Evolutionary conservation across 2,888 invertebrate species (phyloP), one percentile per base, ranked within the genome.

Genomic region (Himalopsyche anomala): DNA sequence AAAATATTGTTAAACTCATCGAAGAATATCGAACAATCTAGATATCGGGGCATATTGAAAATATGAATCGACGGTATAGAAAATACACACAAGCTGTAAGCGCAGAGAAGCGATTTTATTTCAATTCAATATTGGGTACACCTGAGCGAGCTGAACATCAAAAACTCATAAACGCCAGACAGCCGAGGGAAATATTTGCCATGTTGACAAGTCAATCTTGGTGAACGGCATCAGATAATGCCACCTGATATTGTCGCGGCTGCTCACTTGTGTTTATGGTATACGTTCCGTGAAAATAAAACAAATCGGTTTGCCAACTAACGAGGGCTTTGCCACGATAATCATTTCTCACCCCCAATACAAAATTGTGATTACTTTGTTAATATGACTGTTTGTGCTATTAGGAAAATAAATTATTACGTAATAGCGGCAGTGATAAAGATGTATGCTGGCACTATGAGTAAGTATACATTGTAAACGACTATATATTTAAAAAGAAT

Each of bases 151-250:
- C 38, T 5, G 12, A 74, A 12, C 74, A 74, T 74, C 74, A 74
- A 36, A 74, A 74, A 74, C 36, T 74, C 74, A 12, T 74, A 74
- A 74, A 74, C 36, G 74, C 28, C 74, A 74, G 74, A 74, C 74
- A 74, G 74, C 28, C 74, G 38, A 51, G 74, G 74, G 74, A 74
- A 62, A 74, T 36, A 74, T 74, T 74, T 36, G 38, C 74, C 74
- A 15, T 74, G 36, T 74, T 74, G 74, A 74, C 74, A 74, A 38
- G 74, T 74, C 74, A 74, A 74, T 74, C 74, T 74, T 74, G 19
- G 28, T 74, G 74, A 62, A 62, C 62, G n/a, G 62, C 62, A 19
- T n/a, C 62, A n/a, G 62, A 74, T 74, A 36, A 36, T 36, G 36
- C 28, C 74, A 36, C 36, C 74, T 36, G 74, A 74, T 38, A 38